Percentiles rank a stretch among this genome's conserved stretches.
These are phyloP conservation scores for Drosophila bipectinata DNA, from an alignment of 1,140 invertebrate genomes.

Conservation along the genomic window DNA sequence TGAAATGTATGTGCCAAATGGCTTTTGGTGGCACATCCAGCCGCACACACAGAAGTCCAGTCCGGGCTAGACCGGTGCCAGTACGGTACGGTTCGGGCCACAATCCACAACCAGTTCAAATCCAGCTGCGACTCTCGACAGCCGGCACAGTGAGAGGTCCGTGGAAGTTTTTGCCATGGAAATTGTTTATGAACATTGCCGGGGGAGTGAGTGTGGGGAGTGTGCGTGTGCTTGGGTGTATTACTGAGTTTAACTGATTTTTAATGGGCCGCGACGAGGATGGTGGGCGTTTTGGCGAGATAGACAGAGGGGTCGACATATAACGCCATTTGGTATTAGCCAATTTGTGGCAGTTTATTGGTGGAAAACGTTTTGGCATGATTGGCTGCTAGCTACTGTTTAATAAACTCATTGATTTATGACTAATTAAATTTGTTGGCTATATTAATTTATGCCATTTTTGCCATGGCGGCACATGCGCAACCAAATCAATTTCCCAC, in stretches of 20 bases:
- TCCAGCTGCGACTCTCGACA: conserved; percentile 56
- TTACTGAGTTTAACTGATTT: conserved; percentile 77
- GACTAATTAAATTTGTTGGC: conserved; percentile 76
- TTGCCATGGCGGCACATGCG: conserved; percentile 54
- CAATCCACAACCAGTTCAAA: conserved; percentile 39
- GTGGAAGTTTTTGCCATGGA: conserved; percentile 47
- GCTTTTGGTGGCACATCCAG: conserved; percentile 51
- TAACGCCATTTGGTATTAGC: conserved; percentile 71
- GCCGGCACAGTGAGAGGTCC: conserved; percentile 56
- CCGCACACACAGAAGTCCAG: conserved; percentile 36
- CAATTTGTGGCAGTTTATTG: conserved; percentile 80
- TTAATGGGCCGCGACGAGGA: conserved; percentile 57
- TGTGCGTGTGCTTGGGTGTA: conserved; percentile 34
- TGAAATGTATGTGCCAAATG: conserved; percentile 79
- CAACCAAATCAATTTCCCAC: conserved; percentile 47
- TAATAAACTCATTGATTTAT: conserved; percentile 82
- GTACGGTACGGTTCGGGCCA: not conserved
- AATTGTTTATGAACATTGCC: conserved; percentile 72
- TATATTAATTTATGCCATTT: conserved; percentile 73
- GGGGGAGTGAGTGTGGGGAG: conserved; percentile 14
- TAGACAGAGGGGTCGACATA: conserved; percentile 59
- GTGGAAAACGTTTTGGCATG: conserved; percentile 65
- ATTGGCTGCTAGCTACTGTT: conserved; percentile 78
- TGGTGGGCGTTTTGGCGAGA: conserved; percentile 64
- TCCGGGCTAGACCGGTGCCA: not conserved